Percentiles rank a stretch among this genome's conserved stretches.
Conservation (phyloP, 1,140 invertebrate genomes). For the Solenopsis fugax region DNA sequence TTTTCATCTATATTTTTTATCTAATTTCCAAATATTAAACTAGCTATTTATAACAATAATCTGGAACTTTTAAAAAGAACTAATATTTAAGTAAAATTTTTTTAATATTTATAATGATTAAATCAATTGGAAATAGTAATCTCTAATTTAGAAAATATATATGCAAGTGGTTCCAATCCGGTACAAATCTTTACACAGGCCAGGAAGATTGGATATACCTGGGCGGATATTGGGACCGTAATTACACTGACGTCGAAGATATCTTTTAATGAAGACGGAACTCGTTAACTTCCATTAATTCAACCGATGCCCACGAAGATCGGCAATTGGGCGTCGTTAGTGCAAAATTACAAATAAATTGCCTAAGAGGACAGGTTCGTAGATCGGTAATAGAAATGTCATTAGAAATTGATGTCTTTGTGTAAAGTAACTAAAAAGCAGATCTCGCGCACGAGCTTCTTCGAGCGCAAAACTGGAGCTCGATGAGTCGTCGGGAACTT, state of each 20-base stretch:
- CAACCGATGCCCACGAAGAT: neutral
- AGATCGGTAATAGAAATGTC: constrained; percentile 36
- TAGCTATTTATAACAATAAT: neutral
- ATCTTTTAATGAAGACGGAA: constrained; percentile 88
- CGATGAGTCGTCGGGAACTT: neutral
- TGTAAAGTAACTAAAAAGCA: constrained; percentile 51
- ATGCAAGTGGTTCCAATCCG: constrained; percentile 93
- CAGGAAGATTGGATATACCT: constrained; percentile 96
- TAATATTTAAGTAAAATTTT: neutral
- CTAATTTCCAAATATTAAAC: neutral
- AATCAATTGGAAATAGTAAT: neutral
- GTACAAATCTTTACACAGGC: constrained; percentile 92
- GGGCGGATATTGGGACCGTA: constrained; percentile 95
- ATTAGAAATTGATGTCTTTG: constrained; percentile 61
- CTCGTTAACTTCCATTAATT: constrained; percentile 6
- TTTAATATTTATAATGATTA: neutral
- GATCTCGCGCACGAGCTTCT: neutral
- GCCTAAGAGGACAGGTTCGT: constrained; percentile 34
- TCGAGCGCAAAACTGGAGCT: neutral
- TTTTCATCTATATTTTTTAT: neutral
- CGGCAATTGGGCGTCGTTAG: constrained; percentile 34
- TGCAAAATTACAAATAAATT: constrained; percentile 41
- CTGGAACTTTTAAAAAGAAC: neutral
- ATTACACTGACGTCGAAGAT: constrained; percentile 90
- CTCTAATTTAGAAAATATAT: neutral